A percentile compares a stretch with the other conserved stretches of the same genome.
Conservation (phyloP, 2,888 invertebrate species). For the Drosophila pegasa region DNA sequence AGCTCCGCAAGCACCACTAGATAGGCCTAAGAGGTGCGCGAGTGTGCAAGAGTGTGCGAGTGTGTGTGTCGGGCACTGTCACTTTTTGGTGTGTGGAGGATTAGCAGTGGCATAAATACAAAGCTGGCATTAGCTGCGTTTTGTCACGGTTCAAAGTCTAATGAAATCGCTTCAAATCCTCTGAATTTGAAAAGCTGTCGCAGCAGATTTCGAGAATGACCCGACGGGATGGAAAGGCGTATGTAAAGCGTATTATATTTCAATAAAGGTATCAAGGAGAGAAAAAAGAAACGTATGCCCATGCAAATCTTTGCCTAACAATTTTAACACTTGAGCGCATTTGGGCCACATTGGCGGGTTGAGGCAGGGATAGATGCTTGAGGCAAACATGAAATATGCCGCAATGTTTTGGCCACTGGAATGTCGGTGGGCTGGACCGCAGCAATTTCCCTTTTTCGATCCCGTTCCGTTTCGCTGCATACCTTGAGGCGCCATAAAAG, state of each 20-base stretch:
- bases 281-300: constrained; percentile 49
- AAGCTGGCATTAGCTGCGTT: constrained; percentile 71
- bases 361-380: constrained; percentile 42
- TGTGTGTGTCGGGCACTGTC: constrained; percentile 3
- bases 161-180: constrained; percentile 37
- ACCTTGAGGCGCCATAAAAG: constrained; percentile 71
- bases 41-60: constrained; percentile 10
- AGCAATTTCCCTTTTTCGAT: constrained; percentile 43
- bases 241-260: constrained; percentile 69
- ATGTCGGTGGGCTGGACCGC: constrained; percentile 52
- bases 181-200: constrained; percentile 34
- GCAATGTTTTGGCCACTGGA: constrained; percentile 73
- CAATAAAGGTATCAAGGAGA: constrained; percentile 72
- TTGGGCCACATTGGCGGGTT: too few relatives aligned
- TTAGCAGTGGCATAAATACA: constrained; percentile 65
- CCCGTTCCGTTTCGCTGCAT: constrained; percentile 44
- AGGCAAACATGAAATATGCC: constrained; percentile 79
- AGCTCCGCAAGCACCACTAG: constrained; percentile 3
- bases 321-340: constrained; percentile 75
- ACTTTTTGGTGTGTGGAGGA: constrained; percentile 40
- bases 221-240: constrained; percentile 53
- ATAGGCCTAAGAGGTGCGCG: constrained; percentile 18
- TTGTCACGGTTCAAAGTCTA: constrained; percentile 66
- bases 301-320: constrained; percentile 75
- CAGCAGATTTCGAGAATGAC: constrained; percentile 14